A percentile compares a stretch with the other conserved stretches of the same genome.
Evolutionary conservation across 2,888 invertebrate species (phyloP).

Genomic region (Copidosoma aretas): DNA sequence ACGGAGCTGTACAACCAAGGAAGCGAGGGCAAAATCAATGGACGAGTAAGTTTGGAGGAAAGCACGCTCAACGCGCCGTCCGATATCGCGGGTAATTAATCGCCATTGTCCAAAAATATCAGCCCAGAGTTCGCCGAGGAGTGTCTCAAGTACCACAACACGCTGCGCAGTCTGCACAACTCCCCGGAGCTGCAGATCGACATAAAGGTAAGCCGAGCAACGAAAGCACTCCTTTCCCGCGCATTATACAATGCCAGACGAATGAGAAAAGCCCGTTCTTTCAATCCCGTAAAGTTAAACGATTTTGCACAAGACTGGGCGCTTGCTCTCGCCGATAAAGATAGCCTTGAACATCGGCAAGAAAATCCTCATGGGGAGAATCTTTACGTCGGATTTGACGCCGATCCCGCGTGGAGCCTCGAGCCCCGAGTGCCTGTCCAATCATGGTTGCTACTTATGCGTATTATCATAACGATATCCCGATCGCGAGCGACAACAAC

Average conservation of each 20-base stretch:
- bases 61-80: too few relatives aligned
- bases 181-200: slow-evolving; percentile 49
- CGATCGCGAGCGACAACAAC: background rate
- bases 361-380: slow-evolving; percentile 53
- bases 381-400: slow-evolving; percentile 44
- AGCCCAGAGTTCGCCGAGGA: slow-evolving; percentile 45
- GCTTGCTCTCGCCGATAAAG: slow-evolving; percentile 45
- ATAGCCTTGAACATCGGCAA: slow-evolving; percentile 45
- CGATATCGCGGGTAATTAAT: background rate
- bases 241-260: background rate
- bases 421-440: slow-evolving; percentile 45
- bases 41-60: slow-evolving; percentile 39
- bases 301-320: slow-evolving; percentile 55
- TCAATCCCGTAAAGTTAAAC: slow-evolving; percentile 48
- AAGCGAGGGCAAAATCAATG: too few relatives aligned
- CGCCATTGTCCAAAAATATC: slow-evolving; percentile 1
- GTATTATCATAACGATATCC: background rate
- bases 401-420: slow-evolving; percentile 42
- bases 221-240: background rate
- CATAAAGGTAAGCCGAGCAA: slow-evolving; percentile 50
- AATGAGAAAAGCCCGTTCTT: slow-evolving; percentile 8
- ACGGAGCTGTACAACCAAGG: too few relatives aligned
- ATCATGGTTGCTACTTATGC: slow-evolving; percentile 45
- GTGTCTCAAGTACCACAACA: slow-evolving; percentile 51
- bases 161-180: slow-evolving; percentile 49